Percentiles rank a stretch among this genome's conserved stretches.
Conservation (phyloP, 2,113 vertebrate genomes). For the Chamaea fasciata region DNA sequence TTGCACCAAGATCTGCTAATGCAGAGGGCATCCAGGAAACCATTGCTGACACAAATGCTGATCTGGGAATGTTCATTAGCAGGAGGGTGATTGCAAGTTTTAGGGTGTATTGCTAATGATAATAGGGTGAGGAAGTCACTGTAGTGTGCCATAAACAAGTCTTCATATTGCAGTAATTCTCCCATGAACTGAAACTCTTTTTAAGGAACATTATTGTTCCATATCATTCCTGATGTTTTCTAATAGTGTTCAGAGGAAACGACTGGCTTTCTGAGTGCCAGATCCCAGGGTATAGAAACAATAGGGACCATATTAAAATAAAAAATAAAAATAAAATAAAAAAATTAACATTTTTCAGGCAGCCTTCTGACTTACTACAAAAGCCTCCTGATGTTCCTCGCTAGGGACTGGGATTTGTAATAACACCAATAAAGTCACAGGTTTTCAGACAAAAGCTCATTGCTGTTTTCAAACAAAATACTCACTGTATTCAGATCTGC, state of each 20-base stretch:
- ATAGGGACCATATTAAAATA: background rate
- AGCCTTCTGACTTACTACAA: background rate
- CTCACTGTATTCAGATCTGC: background rate
- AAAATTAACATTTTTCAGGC: background rate
- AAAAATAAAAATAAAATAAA: background rate
- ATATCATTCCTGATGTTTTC: background rate
- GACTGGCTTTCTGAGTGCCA: background rate
- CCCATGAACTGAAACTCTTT: background rate
- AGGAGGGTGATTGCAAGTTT: background rate
- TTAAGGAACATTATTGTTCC: background rate
- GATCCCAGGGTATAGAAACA: background rate
- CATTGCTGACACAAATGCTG: background rate
- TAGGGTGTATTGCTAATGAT: background rate
- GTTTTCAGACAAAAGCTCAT: background rate
- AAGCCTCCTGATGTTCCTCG: background rate
- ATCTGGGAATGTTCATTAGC: background rate
- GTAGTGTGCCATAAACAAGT: background rate
- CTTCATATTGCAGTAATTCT: background rate
- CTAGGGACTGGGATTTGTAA: background rate
- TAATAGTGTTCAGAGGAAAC: constrained; percentile 11
- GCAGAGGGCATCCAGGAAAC: background rate
- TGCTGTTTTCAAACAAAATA: background rate
- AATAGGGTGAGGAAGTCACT: background rate
- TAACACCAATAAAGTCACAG: background rate
- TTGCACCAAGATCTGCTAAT: background rate